A percentile compares a stretch with the other conserved stretches of the same genome.
Evolutionary conservation across 2,888 invertebrate species (phyloP).

Genomic region (Eupithecia pulchellata): DNA sequence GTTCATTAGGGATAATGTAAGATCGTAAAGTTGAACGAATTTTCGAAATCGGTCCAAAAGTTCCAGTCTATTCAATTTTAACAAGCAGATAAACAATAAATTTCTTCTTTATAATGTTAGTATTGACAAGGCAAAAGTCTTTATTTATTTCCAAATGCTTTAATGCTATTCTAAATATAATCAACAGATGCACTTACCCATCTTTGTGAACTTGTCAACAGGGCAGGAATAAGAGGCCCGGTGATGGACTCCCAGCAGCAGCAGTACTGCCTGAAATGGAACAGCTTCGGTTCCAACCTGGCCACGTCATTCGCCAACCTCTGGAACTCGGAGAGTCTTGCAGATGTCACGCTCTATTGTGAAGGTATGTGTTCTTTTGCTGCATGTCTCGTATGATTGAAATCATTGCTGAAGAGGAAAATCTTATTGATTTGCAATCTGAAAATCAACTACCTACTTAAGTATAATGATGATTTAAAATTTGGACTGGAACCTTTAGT

Average conservation of each 20-base stretch:
- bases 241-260: constrained; percentile 98
- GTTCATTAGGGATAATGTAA: too few relatives aligned
- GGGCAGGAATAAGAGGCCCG: constrained; percentile 89
- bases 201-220: constrained; percentile 68
- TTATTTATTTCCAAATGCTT: neutral
- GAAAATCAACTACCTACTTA: too few relatives aligned
- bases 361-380: constrained; percentile 88
- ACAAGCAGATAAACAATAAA: too few relatives aligned
- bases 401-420: too few relatives aligned
- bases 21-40: too few relatives aligned
- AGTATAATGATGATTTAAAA: too few relatives aligned
- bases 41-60: too few relatives aligned
- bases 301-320: constrained; percentile 96
- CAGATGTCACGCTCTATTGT: constrained; percentile 96
- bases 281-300: constrained; percentile 97
- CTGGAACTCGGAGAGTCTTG: constrained; percentile 96
- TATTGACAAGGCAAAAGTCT: neutral
- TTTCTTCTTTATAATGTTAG: too few relatives aligned
- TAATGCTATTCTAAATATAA: neutral
- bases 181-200: constrained; percentile 30
- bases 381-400: too few relatives aligned
- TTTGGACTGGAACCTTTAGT: too few relatives aligned
- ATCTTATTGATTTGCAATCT: too few relatives aligned
- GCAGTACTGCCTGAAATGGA: constrained; percentile 98
- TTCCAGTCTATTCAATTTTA: too few relatives aligned